Percentiles rank a stretch among this genome's conserved stretches.
phyloP scores from a whole-genome alignment of 1,140 invertebrate genomes.

The Drosophila ironensis region DNA sequence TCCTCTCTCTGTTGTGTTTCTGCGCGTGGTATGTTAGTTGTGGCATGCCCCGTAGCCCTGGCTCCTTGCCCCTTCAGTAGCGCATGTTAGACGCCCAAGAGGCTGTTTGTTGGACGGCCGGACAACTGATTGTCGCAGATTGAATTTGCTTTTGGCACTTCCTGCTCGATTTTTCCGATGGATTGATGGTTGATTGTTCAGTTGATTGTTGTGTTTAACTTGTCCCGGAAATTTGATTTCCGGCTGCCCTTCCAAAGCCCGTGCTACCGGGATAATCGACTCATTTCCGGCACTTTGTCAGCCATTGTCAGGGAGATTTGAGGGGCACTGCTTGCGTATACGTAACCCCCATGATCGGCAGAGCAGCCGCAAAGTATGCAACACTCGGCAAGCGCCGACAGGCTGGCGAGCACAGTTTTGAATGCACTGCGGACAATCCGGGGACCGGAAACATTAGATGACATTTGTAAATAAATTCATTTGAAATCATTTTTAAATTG shows the following conservation, averaged over 20 bases:
- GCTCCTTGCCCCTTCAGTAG: background rate
- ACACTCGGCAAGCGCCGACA: background rate
- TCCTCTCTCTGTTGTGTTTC: slow-evolving; percentile 7
- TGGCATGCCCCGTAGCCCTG: background rate
- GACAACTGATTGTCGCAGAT: background rate
- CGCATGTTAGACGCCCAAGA: slow-evolving; percentile 8
- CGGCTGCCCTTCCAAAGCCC: background rate
- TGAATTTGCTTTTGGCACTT: background rate
- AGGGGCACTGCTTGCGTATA: background rate
- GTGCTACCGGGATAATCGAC: slow-evolving; percentile 41
- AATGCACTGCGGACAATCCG: background rate
- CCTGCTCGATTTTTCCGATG: background rate
- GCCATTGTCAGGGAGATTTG: background rate
- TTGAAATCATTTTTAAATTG: slow-evolving; percentile 21
- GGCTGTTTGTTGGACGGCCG: background rate
- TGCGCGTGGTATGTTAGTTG: background rate
- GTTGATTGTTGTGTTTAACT: slow-evolving; percentile 20
- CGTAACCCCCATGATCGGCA: background rate
- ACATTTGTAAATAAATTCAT: slow-evolving; percentile 22
- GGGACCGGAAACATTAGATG: no score
- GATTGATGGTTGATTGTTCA: background rate
- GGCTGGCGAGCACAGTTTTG: background rate
- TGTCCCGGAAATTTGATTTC: slow-evolving; percentile 68
- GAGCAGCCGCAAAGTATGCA: slow-evolving; percentile 5
- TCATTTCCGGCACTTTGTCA: slow-evolving; percentile 70